Conservation (phyloP, 1,140 invertebrate species). For the Octopus sinensis region DNA sequence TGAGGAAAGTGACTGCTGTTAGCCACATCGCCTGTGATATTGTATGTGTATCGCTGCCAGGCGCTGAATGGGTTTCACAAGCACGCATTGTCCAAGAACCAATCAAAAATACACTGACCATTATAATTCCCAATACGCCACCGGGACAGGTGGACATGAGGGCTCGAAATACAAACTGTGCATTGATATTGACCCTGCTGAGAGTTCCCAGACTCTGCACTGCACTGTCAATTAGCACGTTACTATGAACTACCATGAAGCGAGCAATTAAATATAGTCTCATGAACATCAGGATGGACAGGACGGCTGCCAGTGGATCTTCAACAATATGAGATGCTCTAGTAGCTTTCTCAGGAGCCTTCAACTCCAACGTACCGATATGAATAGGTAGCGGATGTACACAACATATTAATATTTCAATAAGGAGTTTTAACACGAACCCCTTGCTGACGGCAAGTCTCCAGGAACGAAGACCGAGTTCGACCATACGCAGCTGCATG, state of each 20-base stretch:
- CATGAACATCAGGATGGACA: constrained; percentile 37
- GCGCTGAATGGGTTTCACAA: constrained; percentile 39
- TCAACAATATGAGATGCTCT: constrained; percentile 1
- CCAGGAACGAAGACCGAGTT: constrained; percentile 43
- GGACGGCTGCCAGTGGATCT: constrained; percentile 28
- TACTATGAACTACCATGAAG: constrained; percentile 36
- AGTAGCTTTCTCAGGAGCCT: neutral
- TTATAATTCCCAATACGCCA: constrained; percentile 41
- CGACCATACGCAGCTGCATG: constrained; percentile 37
- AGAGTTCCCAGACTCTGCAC: constrained; percentile 37
- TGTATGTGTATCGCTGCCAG: constrained; percentile 23
- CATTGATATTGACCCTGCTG: constrained; percentile 33
- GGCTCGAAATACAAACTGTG: constrained; percentile 52
- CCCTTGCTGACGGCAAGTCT: constrained; percentile 35
- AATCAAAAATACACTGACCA: constrained; percentile 44
- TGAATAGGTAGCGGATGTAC: constrained; percentile 43
- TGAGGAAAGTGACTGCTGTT: constrained; percentile 55
- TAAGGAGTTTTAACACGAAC: constrained; percentile 34
- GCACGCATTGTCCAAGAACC: constrained; percentile 48
- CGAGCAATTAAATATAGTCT: constrained; percentile 35
- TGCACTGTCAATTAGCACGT: constrained; percentile 34
- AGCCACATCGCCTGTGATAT: constrained; percentile 51
- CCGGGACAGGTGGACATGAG: constrained; percentile 52
- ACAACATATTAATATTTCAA: constrained; percentile 37
- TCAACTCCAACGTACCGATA: constrained; percentile 16